Percentiles rank a stretch among this genome's conserved stretches.
phyloP scores from a whole-genome alignment of 2,888 invertebrate species.

The Melanargia galathea region DNA sequence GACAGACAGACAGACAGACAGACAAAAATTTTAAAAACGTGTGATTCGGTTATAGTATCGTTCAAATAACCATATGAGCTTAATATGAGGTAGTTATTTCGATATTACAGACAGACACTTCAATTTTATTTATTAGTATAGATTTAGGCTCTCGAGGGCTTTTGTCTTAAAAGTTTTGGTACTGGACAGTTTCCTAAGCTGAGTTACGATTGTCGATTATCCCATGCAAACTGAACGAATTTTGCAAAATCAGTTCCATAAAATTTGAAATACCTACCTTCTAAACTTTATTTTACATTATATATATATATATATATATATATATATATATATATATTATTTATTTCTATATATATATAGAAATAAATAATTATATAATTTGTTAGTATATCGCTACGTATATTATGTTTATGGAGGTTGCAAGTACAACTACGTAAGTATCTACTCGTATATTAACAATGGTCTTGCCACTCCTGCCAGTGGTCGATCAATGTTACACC shows the following conservation, averaged over 20 bases:
- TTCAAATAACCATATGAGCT: no score
- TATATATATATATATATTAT: no score
- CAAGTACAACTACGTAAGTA: conserved; percentile 12
- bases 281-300: background rate
- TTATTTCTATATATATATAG: no score
- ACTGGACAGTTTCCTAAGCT: background rate
- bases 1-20: no score
- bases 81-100: no score
- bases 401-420: conserved; percentile 31
- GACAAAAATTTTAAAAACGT: no score
- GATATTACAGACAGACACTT: no score
- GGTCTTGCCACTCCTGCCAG: conserved; percentile 33
- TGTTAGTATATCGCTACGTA: conserved; percentile 36
- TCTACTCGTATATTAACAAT: conserved; percentile 32
- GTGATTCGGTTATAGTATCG: no score
- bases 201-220: background rate
- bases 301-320: no score
- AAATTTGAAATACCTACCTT: background rate
- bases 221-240: background rate
- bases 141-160: no score
- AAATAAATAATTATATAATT: no score
- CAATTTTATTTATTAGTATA: no score
- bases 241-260: background rate
- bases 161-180: background rate
- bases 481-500: conserved; percentile 33